A percentile compares a stretch with the other conserved stretches of the same genome.
phyloP scores from a whole-genome alignment of 1,140 invertebrate species.

The Drosophila repleta region DNA sequence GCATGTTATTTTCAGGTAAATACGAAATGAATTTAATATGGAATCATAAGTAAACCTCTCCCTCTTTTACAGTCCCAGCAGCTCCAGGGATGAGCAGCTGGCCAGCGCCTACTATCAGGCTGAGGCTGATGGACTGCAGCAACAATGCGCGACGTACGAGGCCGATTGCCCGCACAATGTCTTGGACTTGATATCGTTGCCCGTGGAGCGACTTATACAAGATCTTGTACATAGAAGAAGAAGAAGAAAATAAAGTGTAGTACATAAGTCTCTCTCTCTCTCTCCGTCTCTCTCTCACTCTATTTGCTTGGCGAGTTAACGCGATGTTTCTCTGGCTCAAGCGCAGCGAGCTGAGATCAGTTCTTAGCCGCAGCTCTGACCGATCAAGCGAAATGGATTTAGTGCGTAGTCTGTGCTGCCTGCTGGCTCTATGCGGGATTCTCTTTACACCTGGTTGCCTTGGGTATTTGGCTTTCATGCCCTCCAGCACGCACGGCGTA shows the following conservation, averaged over 20 bases:
- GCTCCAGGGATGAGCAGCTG: slow-evolving; percentile 85
- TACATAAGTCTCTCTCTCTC: slow-evolving; percentile 13
- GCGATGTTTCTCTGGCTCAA: slow-evolving; percentile 15
- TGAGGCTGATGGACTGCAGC: slow-evolving; percentile 83
- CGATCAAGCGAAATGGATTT: slow-evolving; percentile 45
- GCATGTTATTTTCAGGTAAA: slow-evolving; percentile 72
- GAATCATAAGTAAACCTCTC: neutral
- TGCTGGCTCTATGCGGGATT: slow-evolving; percentile 15
- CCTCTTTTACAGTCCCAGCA: slow-evolving; percentile 84
- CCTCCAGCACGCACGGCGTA: slow-evolving; percentile 74
- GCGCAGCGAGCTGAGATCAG: slow-evolving; percentile 47
- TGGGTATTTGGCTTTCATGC: slow-evolving; percentile 52
- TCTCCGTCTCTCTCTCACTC: slow-evolving; percentile 6
- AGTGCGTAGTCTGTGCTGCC: neutral
- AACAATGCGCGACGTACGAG: slow-evolving; percentile 76
- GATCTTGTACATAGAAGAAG: slow-evolving; percentile 37
- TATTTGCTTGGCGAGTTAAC: slow-evolving; percentile 31
- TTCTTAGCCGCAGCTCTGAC: slow-evolving; percentile 34
- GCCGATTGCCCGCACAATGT: slow-evolving; percentile 69
- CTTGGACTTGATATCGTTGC: slow-evolving; percentile 71
- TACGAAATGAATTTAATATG: neutral
- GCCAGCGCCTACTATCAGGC: slow-evolving; percentile 85
- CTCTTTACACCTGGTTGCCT: neutral
- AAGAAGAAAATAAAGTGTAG: slow-evolving; percentile 63
- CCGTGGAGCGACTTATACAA: slow-evolving; percentile 56